phyloP scores from a whole-genome alignment of 2,888 invertebrate genomes.

The Caenorhabditis sp. region DNA sequence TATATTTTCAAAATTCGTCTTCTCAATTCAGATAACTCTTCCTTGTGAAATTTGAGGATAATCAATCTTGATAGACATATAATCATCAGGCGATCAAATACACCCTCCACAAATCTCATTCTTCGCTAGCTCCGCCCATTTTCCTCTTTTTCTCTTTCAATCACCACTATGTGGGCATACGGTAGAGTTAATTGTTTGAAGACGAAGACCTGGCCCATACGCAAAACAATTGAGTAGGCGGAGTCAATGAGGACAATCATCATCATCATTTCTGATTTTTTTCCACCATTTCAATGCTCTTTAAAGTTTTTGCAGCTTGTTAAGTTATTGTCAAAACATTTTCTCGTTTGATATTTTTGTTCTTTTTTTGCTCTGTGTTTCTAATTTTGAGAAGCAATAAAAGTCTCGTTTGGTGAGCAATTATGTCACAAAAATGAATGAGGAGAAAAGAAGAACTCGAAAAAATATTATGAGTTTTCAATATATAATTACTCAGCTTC shows the following conservation, averaged over 20 bases:
- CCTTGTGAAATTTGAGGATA: slow-evolving; percentile 24
- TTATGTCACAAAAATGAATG: not conserved
- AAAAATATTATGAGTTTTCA: slow-evolving; percentile 14
- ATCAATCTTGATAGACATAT: slow-evolving; percentile 41
- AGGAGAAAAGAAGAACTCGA: slow-evolving; percentile 12
- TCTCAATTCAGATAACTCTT: not conserved
- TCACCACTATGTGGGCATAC: slow-evolving; percentile 21
- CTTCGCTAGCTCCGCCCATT: not conserved
- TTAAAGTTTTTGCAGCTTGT: too few relatives aligned
- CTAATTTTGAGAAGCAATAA: slow-evolving; percentile 19
- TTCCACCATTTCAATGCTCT: not conserved
- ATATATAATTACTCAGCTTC: slow-evolving; percentile 33
- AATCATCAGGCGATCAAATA: slow-evolving; percentile 15
- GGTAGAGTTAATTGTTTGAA: slow-evolving; percentile 44
- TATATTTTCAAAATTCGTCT: too few relatives aligned
- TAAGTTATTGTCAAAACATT: not conserved
- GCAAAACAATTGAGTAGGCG: slow-evolving; percentile 35
- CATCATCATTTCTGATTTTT: slow-evolving; percentile 6
- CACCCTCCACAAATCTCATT: not conserved
- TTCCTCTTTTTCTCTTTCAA: not conserved
- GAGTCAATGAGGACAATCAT: slow-evolving; percentile 11
- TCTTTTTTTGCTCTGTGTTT: not conserved
- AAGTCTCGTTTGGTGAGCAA: slow-evolving; percentile 28
- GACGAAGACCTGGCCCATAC: slow-evolving; percentile 19
- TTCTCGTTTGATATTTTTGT: not conserved